Conservation (phyloP, 1,140 invertebrate genomes). For the Solen grandis region DNA sequence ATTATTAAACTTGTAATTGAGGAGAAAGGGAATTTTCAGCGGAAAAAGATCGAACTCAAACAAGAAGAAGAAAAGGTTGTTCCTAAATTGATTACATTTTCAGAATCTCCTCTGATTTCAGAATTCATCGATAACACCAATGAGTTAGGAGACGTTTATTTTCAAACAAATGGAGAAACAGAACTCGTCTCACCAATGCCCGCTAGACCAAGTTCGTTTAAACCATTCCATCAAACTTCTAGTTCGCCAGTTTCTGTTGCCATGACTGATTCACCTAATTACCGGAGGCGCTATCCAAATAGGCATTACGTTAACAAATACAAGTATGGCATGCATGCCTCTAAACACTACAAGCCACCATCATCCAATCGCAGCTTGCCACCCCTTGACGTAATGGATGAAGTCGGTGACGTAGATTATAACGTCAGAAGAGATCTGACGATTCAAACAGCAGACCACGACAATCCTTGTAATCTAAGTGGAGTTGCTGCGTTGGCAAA, state of each 20-base stretch:
- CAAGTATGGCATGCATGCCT: constrained; percentile 44
- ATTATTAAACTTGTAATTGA: constrained; percentile 12
- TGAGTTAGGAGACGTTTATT: constrained; percentile 35
- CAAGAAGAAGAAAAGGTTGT: constrained; percentile 13
- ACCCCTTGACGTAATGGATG: not conserved
- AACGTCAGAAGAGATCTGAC: not conserved
- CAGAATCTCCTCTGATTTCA: constrained; percentile 24
- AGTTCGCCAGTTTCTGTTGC: too few species aligned
- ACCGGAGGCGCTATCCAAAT: too few species aligned
- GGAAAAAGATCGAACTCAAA: constrained; percentile 17
- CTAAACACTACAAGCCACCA: constrained; percentile 6
- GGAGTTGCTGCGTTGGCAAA: constrained; percentile 35
- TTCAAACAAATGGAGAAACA: too few species aligned
- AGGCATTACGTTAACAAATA: too few species aligned
- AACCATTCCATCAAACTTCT: too few species aligned
- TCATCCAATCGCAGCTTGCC: not conserved
- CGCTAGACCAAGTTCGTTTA: too few species aligned
- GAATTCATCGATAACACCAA: constrained; percentile 39
- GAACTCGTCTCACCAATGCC: too few species aligned
- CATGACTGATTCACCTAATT: too few species aligned
- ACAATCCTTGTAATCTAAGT: constrained; percentile 24
- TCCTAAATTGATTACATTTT: constrained; percentile 26
- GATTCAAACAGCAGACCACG: constrained; percentile 31
- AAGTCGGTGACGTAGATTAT: not conserved
- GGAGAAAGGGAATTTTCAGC: constrained; percentile 21